Evolutionary conservation across 2,797 vertebrate genomes (phyloP).

Genomic region (Hylomyscus alleni): DNA sequence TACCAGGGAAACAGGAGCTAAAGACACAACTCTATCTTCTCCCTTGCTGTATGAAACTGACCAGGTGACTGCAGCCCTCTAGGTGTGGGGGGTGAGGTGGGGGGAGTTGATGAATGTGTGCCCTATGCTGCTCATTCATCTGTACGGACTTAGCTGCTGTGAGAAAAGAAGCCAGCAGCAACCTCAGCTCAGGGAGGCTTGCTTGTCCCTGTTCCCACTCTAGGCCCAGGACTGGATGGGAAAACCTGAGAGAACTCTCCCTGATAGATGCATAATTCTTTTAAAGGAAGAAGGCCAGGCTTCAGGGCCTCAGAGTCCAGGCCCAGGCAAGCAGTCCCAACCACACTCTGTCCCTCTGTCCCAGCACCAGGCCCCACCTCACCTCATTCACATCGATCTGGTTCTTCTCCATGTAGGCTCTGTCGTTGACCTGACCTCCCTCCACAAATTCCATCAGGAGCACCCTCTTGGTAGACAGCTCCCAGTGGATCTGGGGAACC

Average conservation of each 20-base stretch:
- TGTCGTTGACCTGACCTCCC: conserved; percentile 97
- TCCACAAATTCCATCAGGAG: conserved; percentile 98
- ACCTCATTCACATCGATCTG: conserved; percentile 96
- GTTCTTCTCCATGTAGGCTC: conserved; percentile 94
- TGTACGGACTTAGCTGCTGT: background rate
- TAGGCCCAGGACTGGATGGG: background rate
- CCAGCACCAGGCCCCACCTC: background rate
- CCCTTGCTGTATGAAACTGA: background rate
- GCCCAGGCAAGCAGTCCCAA: background rate
- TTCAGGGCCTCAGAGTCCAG: background rate
- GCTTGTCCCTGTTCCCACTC: accelerated
- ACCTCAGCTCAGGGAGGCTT: too few relatives aligned
- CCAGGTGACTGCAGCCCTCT: background rate
- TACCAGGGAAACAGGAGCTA: background rate
- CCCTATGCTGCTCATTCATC: background rate
- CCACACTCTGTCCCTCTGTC: background rate
- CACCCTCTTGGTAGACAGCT: conserved; percentile 95
- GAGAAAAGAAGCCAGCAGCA: background rate
- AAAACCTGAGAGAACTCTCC: background rate
- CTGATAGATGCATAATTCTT: background rate
- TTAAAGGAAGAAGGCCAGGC: background rate
- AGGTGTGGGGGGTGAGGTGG: too few relatives aligned
- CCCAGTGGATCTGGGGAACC: conserved; percentile 97
- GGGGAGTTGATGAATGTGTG: background rate
- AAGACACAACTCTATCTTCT: background rate